These are phyloP conservation scores for Arvicola amphibius DNA, from an alignment of 2,797 vertebrate species.

Conservation along the genomic window DNA sequence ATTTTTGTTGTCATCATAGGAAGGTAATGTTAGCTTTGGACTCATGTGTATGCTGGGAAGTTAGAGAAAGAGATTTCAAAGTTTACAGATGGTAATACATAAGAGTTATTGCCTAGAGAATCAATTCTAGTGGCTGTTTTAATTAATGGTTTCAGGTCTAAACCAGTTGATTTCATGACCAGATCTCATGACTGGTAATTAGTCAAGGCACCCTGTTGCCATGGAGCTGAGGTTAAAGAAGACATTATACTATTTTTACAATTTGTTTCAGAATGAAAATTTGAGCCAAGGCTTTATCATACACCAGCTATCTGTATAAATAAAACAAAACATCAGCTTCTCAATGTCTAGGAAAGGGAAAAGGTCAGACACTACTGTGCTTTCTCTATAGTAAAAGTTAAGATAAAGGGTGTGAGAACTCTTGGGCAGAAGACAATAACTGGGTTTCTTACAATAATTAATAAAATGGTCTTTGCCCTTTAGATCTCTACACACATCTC, in stretches of 20 bases:
- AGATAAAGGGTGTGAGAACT: not conserved
- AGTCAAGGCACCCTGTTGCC: not conserved
- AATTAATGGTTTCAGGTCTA: not conserved
- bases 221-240: not conserved
- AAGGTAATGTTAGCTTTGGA: not conserved
- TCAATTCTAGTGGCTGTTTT: not conserved
- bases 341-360: not conserved
- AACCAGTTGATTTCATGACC: not conserved
- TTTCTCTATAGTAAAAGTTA: not conserved
- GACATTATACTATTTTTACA: not conserved
- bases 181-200: not conserved
- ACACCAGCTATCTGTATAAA: not conserved
- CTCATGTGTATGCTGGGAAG: not conserved
- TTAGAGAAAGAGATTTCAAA: not conserved
- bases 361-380: not conserved
- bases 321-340: not conserved
- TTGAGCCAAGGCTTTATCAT: not conserved
- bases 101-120: not conserved
- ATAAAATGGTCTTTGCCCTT: not conserved
- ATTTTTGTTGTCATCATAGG: not conserved
- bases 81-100: not conserved
- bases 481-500: not conserved
- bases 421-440: not conserved
- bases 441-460: not conserved
- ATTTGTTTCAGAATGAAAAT: not conserved